These are phyloP conservation scores for Torymus tubicola DNA, from an alignment of 2,888 invertebrate species.

Conservation along the genomic window DNA sequence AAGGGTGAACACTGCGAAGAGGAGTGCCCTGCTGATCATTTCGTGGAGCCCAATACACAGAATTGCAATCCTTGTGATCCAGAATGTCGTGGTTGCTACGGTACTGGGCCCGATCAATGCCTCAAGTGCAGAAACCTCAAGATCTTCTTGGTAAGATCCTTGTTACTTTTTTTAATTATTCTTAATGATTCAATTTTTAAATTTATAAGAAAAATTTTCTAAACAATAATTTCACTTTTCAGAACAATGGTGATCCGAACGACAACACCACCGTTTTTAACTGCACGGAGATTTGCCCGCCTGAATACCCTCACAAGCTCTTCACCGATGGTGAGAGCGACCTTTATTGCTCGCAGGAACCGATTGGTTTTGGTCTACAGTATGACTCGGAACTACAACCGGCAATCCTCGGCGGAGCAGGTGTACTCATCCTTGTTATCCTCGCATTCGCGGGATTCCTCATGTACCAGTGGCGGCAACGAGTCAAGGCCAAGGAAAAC, in stretches of 20 bases:
- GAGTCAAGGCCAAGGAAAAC: slow-evolving; percentile 91
- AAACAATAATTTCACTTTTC: slow-evolving; percentile 26
- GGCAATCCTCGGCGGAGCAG: slow-evolving; percentile 78
- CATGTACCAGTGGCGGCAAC: slow-evolving; percentile 84
- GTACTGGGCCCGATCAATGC: slow-evolving; percentile 87
- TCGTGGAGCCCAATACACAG: slow-evolving; percentile 84
- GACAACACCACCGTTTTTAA: slow-evolving; percentile 86
- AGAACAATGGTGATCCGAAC: slow-evolving; percentile 78
- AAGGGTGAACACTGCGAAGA: slow-evolving; percentile 94
- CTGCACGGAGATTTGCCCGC: slow-evolving; percentile 90
- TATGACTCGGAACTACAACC: slow-evolving; percentile 71
- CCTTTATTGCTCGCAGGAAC: slow-evolving; percentile 86
- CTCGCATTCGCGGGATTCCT: slow-evolving; percentile 79
- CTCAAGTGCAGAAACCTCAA: slow-evolving; percentile 87
- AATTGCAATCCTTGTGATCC: slow-evolving; percentile 86
- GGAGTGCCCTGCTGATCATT: slow-evolving; percentile 91
- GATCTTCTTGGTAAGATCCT: slow-evolving; percentile 78
- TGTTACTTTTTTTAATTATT: slow-evolving; percentile 7
- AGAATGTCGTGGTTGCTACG: slow-evolving; percentile 91
- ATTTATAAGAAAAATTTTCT: neutral
- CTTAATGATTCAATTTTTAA: no score
- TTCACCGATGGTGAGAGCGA: slow-evolving; percentile 86
- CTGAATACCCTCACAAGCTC: slow-evolving; percentile 86
- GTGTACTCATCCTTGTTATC: slow-evolving; percentile 78
- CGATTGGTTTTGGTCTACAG: slow-evolving; percentile 73